Evolutionary conservation across 2,113 vertebrate genomes (phyloP), one percentile per base, ranked within the genome.

Genomic region (Murina feae): DNA sequence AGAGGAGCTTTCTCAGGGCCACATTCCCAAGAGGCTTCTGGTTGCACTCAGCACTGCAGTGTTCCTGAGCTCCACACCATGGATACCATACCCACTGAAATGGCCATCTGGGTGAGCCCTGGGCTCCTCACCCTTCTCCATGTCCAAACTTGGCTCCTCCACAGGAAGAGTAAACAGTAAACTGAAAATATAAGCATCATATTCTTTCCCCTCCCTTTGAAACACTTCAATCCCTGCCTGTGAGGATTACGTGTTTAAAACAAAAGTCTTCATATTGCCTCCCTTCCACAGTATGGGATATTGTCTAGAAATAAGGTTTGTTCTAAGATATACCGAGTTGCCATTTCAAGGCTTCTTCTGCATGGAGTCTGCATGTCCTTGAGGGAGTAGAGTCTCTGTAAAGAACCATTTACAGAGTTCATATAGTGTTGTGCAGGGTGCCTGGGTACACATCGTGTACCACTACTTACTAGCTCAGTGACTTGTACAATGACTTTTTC

Each of bases 311-410:
- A 80, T 30, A 16, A 2, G 13, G 28, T 55, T 80, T 63, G 10
- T 37, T 81, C 53, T 32, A 37, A n/a, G 37, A 13, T n/a, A 25
- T 16, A 21, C 32, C 17, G 12, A 72, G 1, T 3, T 23, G 5
- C 75, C 32, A 39, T 71, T 49, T 83, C 23, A 90, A 90, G 69
- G 2, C 10, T 82, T 86, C 13, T 82, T 89, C 88, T 66, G 9
- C 16, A 13, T 49, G n/a, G 28, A 71, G 5, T 39, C 28, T 79
- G 9, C 6, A 5, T 44, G 9, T 17, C 11, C 25, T 65, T 63
- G 32, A 69, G 4, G 2, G 32, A 1, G 35, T 30, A 55, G 25
- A 6, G 4, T 37, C 18, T 80, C 51, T 71, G 16, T 3, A 37
- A 86, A 81, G 37, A 32, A 9, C 16, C 8, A 18, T 47, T 93